Percentiles rank a stretch among this genome's conserved stretches.
These are phyloP conservation scores for Siderastrea siderea DNA, from an alignment of 92 coral and sea anemone species.

Conservation along the genomic window DNA sequence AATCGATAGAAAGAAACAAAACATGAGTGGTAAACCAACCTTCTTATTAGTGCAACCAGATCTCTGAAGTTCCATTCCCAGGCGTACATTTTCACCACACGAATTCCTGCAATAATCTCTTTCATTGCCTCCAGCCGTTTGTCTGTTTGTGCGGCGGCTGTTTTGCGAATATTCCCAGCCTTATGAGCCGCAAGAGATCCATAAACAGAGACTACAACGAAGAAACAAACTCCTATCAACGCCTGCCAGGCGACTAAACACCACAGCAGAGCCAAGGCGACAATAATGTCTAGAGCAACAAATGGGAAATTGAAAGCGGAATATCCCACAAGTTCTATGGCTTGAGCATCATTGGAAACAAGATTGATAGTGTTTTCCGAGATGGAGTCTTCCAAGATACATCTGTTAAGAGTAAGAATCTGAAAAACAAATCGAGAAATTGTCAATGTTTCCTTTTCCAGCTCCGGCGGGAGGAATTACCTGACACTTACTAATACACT, in stretches of 20 bases:
- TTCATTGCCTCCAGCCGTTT: constrained; percentile 11
- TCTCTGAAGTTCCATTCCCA: constrained; percentile 34
- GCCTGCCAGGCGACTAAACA: constrained; percentile 17
- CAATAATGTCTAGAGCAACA: constrained; percentile 9
- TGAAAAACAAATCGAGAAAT: background rate
- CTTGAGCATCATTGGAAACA: constrained; percentile 13
- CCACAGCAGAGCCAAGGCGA: constrained; percentile 5
- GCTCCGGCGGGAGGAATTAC: too few relatives aligned
- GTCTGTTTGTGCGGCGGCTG: constrained; percentile 7
- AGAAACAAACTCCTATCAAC: constrained; percentile 8
- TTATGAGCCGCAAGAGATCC: background rate
- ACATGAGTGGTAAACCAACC: constrained; percentile 6
- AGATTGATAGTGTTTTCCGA: constrained; percentile 25
- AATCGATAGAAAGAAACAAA: too few relatives aligned
- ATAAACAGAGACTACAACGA: background rate
- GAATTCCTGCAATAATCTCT: constrained; percentile 21
- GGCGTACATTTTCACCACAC: constrained; percentile 40
- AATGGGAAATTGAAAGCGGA: background rate
- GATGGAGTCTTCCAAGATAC: background rate
- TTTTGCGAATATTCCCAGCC: background rate
- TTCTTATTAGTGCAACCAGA: constrained; percentile 24
- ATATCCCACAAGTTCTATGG: background rate
- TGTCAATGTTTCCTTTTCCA: too few relatives aligned
- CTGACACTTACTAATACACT: too few relatives aligned
- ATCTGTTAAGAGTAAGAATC: constrained; percentile 18